A percentile compares a stretch with the other conserved stretches of the same genome.
phyloP scores from a whole-genome alignment of 2,888 invertebrate genomes.

The Rhyacophila evoluta region DNA sequence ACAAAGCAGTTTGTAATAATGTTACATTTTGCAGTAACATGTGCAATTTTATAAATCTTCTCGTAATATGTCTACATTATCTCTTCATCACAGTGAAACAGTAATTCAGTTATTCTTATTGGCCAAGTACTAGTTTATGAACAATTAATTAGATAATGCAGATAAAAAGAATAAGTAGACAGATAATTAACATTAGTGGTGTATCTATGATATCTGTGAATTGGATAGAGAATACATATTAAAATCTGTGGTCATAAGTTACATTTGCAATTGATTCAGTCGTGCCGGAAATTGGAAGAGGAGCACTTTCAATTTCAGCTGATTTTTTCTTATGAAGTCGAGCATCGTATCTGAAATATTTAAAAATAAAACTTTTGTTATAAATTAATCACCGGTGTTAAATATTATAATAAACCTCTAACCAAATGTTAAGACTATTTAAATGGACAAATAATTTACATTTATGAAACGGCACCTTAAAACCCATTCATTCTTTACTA shows the following conservation, averaged over 20 bases:
- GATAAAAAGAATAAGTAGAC: no score
- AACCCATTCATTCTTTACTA: neutral
- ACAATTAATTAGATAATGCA: no score
- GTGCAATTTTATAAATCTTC: no score
- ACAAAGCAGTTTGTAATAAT: neutral
- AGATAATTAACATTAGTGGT: no score
- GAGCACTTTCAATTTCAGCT: neutral
- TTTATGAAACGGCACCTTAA: neutral
- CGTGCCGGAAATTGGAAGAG: constrained; percentile 6
- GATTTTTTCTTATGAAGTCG: neutral
- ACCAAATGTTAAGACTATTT: neutral
- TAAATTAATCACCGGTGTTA: neutral
- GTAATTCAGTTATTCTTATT: no score
- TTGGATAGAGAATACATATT: neutral
- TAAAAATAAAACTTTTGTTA: neutral
- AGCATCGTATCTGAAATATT: neutral
- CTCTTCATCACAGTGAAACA: no score
- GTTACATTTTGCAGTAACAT: no score
- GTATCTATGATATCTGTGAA: no score
- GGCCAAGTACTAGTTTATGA: no score
- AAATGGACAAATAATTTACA: neutral
- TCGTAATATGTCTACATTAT: no score
- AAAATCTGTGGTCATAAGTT: neutral
- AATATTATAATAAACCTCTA: neutral
- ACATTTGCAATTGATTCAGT: neutral